Evolutionary conservation across 2,113 vertebrate genomes (phyloP).

Genomic region (Coreoperca whiteheadi): DNA sequence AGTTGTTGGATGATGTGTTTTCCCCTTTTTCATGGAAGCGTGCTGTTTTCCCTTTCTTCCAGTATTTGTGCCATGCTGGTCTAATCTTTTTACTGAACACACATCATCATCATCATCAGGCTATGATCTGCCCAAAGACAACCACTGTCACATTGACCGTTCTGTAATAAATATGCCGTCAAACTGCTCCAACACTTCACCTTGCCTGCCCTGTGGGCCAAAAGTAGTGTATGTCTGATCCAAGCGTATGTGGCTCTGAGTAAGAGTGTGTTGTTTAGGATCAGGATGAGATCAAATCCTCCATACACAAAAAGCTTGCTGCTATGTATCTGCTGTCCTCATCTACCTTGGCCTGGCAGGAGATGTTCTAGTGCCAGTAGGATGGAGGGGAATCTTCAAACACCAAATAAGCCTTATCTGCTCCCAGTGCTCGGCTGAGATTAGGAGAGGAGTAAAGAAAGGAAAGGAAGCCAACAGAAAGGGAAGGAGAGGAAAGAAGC

Average conservation of each 20-base stretch:
- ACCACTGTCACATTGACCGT: not conserved
- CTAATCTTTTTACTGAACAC: too few species aligned
- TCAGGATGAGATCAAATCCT: slow-evolving; percentile 72
- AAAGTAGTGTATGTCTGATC: slow-evolving; percentile 1
- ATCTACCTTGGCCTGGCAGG: slow-evolving; percentile 78
- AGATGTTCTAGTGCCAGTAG: slow-evolving; percentile 75
- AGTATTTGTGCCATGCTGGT: not conserved
- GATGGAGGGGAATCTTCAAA: slow-evolving; percentile 74
- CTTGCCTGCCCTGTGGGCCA: not conserved
- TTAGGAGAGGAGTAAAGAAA: slow-evolving; percentile 68
- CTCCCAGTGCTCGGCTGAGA: slow-evolving; percentile 71
- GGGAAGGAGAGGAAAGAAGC: slow-evolving; percentile 10
- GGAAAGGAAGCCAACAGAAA: not conserved
- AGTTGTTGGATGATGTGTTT: not conserved
- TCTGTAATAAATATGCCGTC: slow-evolving; percentile 18
- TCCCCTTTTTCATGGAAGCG: not conserved
- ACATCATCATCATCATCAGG: not conserved
- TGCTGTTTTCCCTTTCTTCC: not conserved
- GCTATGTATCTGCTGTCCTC: slow-evolving; percentile 75
- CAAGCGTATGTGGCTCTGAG: slow-evolving; percentile 9
- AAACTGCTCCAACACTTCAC: slow-evolving; percentile 8
- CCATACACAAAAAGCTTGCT: slow-evolving; percentile 66
- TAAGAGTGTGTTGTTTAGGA: slow-evolving; percentile 53
- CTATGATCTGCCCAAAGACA: not conserved
- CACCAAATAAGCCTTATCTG: slow-evolving; percentile 81